These are phyloP conservation scores for Pica pica DNA, from an alignment of 2,113 vertebrate species.

Conservation along the genomic window DNA sequence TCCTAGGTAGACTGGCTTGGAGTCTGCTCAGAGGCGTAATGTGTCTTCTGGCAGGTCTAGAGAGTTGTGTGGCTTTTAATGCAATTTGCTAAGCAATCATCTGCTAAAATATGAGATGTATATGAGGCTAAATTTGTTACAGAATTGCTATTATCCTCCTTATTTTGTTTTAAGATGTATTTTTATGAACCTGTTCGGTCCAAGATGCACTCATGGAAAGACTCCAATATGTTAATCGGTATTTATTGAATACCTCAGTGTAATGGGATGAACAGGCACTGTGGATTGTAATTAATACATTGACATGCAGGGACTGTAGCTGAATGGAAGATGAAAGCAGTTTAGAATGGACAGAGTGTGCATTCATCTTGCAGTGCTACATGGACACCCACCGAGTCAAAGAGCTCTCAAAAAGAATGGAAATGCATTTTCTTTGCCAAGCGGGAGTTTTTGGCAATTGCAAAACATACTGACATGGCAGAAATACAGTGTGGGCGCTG, in stretches of 20 bases:
- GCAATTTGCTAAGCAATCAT: background rate
- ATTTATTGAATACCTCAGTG: conserved; percentile 31
- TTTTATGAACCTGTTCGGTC: background rate
- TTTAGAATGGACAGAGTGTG: background rate
- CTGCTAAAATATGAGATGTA: background rate
- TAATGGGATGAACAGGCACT: background rate
- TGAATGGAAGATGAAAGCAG: conserved; percentile 11
- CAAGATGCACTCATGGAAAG: background rate
- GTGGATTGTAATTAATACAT: conserved; percentile 15
- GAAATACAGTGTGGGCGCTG: background rate
- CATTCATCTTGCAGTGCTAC: background rate
- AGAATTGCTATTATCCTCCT: background rate
- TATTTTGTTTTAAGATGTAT: background rate
- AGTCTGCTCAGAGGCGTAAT: background rate
- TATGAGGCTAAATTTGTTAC: background rate
- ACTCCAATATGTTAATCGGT: background rate
- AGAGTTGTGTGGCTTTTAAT: background rate
- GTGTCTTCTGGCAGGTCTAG: background rate
- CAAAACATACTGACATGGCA: background rate
- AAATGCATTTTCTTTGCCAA: background rate
- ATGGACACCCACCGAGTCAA: background rate
- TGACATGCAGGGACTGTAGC: background rate
- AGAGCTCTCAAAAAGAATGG: background rate
- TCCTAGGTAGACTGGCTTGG: background rate
- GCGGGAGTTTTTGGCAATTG: background rate